Conservation (phyloP, 2,113 vertebrate species). For the Thomomys bottae region DNA sequence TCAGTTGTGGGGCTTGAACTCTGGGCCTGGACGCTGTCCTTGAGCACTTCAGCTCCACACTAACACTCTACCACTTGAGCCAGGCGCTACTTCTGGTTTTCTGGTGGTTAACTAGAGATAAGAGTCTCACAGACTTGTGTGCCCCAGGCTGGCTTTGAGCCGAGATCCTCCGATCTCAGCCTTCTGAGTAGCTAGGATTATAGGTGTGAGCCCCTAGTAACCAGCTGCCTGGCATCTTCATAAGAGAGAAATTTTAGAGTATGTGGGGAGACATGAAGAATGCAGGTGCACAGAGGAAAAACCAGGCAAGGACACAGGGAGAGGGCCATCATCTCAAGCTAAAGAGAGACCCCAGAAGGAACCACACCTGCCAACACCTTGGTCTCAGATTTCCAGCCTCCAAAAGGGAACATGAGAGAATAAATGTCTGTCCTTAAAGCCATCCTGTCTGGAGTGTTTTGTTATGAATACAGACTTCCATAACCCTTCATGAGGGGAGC, state of each 20-base stretch:
- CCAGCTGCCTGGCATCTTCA: neutral
- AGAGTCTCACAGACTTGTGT: no score
- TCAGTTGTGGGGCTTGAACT: no score
- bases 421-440: neutral
- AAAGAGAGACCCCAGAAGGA: neutral
- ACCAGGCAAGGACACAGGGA: neutral
- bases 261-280: neutral
- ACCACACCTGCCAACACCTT: neutral
- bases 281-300: neutral
- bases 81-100: no score
- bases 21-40: no score
- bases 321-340: neutral
- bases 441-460: neutral
- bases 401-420: neutral
- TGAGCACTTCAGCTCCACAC: no score
- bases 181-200: no score
- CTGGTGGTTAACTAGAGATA: no score
- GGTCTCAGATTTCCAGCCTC: neutral
- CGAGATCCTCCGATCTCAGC: no score
- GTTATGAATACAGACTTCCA: neutral
- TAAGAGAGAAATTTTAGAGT: neutral
- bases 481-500: neutral
- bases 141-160: no score
- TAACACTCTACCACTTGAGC: no score
- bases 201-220: no score